Conservation (phyloP, 2,888 invertebrate genomes). For the Dicycla oo region DNA sequence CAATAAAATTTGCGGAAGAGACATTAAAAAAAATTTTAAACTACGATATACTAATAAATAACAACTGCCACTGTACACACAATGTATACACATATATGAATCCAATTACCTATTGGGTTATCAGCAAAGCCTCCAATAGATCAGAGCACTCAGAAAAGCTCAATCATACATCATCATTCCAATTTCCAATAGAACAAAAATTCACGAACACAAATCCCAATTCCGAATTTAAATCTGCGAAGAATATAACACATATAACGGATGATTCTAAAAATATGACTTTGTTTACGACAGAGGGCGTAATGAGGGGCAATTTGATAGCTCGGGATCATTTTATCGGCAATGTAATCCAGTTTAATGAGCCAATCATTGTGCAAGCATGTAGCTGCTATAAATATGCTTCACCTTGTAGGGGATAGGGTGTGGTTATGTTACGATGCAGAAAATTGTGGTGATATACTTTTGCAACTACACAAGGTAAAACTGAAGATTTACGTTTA, state of each 20-base stretch:
- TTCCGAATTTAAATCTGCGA: constrained; percentile 35
- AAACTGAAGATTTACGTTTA: constrained; percentile 13
- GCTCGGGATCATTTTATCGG: constrained; percentile 62
- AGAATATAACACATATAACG: constrained; percentile 32
- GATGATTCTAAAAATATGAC: constrained; percentile 59
- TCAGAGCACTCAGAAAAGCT: neutral
- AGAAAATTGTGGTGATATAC: constrained; percentile 6
- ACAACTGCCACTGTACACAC: neutral
- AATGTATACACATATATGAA: neutral
- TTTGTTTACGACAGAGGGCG: constrained; percentile 58
- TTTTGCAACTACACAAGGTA: neutral
- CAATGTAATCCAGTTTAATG: constrained; percentile 63
- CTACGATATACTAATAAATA: too few species aligned
- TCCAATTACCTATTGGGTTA: neutral
- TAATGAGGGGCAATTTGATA: constrained; percentile 60
- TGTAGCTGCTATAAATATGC: constrained; percentile 58
- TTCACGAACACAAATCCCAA: constrained; percentile 14
- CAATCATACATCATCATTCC: neutral
- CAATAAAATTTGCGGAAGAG: too few species aligned
- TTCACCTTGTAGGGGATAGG: constrained; percentile 1
- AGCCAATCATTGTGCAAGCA: constrained; percentile 57
- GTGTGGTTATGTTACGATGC: constrained; percentile 4
- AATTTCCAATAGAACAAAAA: constrained; percentile 3
- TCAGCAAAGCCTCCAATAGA: neutral
- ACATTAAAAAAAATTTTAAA: too few species aligned